Base-by-base conservation (phyloP, 23 tunicate genomes). In the Phallusia fumigata region DNA sequence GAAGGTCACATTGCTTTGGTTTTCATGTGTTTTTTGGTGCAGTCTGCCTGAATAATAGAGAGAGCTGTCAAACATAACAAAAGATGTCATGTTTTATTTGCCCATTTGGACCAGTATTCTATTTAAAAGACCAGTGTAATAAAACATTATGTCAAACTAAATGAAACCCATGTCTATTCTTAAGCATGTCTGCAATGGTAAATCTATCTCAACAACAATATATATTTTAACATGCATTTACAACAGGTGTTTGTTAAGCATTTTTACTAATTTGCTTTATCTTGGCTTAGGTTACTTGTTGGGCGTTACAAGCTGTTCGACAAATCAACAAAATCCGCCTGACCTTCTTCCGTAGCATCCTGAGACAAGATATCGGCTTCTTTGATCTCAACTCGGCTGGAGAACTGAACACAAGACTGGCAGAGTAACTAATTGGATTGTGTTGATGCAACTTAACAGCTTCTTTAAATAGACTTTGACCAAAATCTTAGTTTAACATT, bases 331-430 rank as follows among this genome's bases (percentile, higher is more conserved):
- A 53, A 47, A 97, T 97, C 33, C 86, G 99, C 40, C 79, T 84
- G 18, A 0, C 30, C 1, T 97, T 97, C 73, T 97, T 97, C 74
- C 79, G 78, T 18, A 88, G 97, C 84, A 88, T 97, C 40, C 79
- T 97, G 73, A 91, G 99, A 0, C 99, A 97, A 65, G 88, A 97
- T 33, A 88, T 97, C 49, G 96, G 97, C 15, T 97, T 85, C 53
- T 97, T 97, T 83, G 99, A 97, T 84, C 75, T 93, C 22, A 97
- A 97, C 65, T 88, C 99, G 0, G 88, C 97, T 35, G 99, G 99
- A 26, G 99, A 97, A 83, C 78, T 97, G 36, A 97, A 97, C 84
- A 92, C 97, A 19, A 76, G 99, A 75, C 75, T 97, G 65, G 99
- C 99, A 0, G 99, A 97, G 98, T 94, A 79, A 89, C 86, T 81